A percentile compares a stretch with the other conserved stretches of the same genome.
phyloP scores from a whole-genome alignment of 2,113 vertebrate species.

The Azemiops feae region DNA sequence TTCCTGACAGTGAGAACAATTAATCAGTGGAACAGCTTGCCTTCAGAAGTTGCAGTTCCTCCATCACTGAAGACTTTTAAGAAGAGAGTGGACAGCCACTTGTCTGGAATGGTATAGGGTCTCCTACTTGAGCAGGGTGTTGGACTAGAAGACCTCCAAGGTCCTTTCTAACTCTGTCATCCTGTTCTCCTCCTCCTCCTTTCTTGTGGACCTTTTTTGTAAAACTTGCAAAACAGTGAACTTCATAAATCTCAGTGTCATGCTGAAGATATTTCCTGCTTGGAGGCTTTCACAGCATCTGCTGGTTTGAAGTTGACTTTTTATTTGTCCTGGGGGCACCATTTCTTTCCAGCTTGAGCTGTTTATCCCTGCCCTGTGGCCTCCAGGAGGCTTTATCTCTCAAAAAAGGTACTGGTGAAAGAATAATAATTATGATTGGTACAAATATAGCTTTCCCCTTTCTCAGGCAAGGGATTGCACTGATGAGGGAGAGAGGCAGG shows the following conservation, averaged over 20 bases:
- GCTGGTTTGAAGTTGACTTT: slow-evolving; percentile 76
- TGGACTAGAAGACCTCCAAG: not conserved
- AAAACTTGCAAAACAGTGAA: slow-evolving; percentile 60
- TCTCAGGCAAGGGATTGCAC: slow-evolving; percentile 17
- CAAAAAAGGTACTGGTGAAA: slow-evolving; percentile 76
- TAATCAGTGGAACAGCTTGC: not conserved
- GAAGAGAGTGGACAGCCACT: not conserved
- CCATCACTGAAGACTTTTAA: not conserved
- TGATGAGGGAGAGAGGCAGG: slow-evolving; percentile 66
- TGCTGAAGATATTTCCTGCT: slow-evolving; percentile 77
- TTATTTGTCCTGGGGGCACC: slow-evolving; percentile 76
- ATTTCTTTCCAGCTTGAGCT: slow-evolving; percentile 73
- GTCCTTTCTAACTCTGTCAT: not conserved
- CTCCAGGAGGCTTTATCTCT: slow-evolving; percentile 68
- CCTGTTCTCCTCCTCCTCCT: slow-evolving; percentile 19
- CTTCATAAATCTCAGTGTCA: slow-evolving; percentile 68
- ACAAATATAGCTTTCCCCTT: slow-evolving; percentile 72
- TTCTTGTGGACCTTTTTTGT: slow-evolving; percentile 60
- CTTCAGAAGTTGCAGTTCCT: not conserved
- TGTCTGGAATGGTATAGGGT: not conserved
- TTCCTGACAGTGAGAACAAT: not conserved
- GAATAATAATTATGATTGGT: slow-evolving; percentile 76
- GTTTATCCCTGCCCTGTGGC: slow-evolving; percentile 72
- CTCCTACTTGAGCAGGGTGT: not conserved
- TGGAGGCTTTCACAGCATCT: slow-evolving; percentile 76